Evolutionary conservation across 1,140 invertebrate species (phyloP).

Genomic region (Drosophila nigromelanica): DNA sequence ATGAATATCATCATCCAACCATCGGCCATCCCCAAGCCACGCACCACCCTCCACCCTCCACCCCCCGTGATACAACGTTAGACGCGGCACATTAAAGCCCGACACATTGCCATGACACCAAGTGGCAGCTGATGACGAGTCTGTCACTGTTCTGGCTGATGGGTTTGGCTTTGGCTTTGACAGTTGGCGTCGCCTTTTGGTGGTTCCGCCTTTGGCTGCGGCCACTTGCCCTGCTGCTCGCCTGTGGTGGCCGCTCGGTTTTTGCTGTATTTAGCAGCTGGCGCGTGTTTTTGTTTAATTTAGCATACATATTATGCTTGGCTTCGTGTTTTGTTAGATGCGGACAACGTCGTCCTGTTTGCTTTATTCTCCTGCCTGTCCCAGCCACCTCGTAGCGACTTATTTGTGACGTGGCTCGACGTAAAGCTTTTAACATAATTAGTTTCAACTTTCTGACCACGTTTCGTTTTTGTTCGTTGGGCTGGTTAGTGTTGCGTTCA

Average conservation of each 20-base stretch:
- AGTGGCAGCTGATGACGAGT: slow-evolving; percentile 19
- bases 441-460: slow-evolving; percentile 79
- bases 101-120: slow-evolving; percentile 19
- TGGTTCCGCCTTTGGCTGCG: slow-evolving; percentile 1
- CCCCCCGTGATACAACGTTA: neutral
- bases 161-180: slow-evolving; percentile 52
- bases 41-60: neutral
- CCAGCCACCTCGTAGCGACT: slow-evolving; percentile 28
- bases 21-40: neutral
- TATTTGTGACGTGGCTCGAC: slow-evolving; percentile 66
- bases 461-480: slow-evolving; percentile 78
- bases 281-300: slow-evolving; percentile 75
- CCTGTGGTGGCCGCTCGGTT: slow-evolving; percentile 19
- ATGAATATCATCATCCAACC: slow-evolving; percentile 58
- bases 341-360: slow-evolving; percentile 5
- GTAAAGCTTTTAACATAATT: slow-evolving; percentile 80
- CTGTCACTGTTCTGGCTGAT: slow-evolving; percentile 32
- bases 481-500: slow-evolving; percentile 76
- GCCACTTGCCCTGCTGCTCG: slow-evolving; percentile 10
- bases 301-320: slow-evolving; percentile 59
- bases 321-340: slow-evolving; percentile 60
- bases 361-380: slow-evolving; percentile 9
- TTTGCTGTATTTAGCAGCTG: slow-evolving; percentile 16
- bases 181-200: slow-evolving; percentile 41
- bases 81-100: slow-evolving; percentile 63